Percentiles rank a stretch among this genome's conserved stretches.
phyloP scores from a whole-genome alignment of 2,797 vertebrate genomes.

The Sebastes oblongus region DNA sequence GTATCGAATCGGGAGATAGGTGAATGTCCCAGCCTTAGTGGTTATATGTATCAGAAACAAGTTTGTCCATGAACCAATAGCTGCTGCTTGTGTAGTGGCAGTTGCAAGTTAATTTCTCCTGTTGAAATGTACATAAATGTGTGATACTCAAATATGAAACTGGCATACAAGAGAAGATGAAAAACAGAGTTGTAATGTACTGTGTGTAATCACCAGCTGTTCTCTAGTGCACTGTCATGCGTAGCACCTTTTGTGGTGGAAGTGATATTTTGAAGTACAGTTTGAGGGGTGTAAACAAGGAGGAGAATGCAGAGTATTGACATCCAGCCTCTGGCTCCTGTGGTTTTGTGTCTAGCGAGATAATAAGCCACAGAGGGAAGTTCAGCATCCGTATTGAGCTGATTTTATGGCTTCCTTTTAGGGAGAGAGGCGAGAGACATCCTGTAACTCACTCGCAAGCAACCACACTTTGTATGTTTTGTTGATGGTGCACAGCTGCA shows the following conservation, averaged over 20 bases:
- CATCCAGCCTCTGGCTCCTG: conserved; percentile 58
- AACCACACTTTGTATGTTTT: conserved; percentile 34
- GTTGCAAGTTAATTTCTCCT: background rate
- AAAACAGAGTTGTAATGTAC: background rate
- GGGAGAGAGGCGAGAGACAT: conserved; percentile 20
- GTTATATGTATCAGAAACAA: background rate
- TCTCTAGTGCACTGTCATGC: background rate
- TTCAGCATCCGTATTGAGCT: conserved; percentile 52
- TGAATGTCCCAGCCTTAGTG: background rate
- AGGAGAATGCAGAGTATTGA: conserved; percentile 55
- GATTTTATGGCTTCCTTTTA: conserved; percentile 57
- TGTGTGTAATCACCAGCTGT: conserved; percentile 10
- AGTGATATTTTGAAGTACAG: conserved; percentile 31
- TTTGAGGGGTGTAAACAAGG: conserved; percentile 48
- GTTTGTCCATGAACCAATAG: background rate
- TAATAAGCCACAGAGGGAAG: conserved; percentile 71
- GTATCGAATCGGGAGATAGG: too few relatives aligned
- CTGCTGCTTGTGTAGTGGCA: background rate
- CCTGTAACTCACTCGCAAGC: conserved; percentile 28
- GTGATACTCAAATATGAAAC: background rate
- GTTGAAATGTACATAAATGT: background rate
- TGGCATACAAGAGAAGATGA: background rate
- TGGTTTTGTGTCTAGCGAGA: conserved; percentile 68
- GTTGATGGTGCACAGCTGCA: conserved; percentile 47
- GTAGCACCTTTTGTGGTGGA: background rate